These are phyloP conservation scores for Babylonia areolata DNA, from an alignment of 1,140 invertebrate species.

Conservation along the genomic window DNA sequence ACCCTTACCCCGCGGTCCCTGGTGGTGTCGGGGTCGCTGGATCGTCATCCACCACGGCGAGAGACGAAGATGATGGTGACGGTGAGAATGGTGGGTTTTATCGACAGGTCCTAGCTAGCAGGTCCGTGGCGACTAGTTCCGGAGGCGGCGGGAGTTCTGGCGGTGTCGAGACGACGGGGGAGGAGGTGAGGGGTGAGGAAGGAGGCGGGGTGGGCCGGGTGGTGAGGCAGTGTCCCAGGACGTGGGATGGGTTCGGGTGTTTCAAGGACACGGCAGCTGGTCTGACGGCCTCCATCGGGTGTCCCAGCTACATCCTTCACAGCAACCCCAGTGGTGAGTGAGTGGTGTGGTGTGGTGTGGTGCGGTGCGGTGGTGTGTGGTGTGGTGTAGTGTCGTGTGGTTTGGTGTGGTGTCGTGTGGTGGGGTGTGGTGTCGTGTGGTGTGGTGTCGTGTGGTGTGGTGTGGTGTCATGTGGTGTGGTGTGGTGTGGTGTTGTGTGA, in stretches of 20 bases:
- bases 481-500: no score
- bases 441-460: neutral
- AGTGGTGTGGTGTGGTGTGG: neutral
- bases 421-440: no score
- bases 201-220: neutral
- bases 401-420: no score
- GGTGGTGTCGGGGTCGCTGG: no score
- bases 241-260: conserved; percentile 63
- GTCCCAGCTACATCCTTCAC: conserved; percentile 55
- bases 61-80: neutral
- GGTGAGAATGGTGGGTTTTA: neutral
- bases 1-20: no score
- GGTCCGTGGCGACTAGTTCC: neutral
- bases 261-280: conserved; percentile 48
- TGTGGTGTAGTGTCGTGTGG: no score
- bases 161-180: neutral
- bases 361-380: no score
- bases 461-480: neutral
- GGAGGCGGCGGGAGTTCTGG: neutral
- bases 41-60: no score
- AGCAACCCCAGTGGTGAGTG: conserved; percentile 45
- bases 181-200: neutral
- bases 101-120: no score
- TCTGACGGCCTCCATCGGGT: conserved; percentile 39
- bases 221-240: conserved; percentile 49